Evolutionary conservation across 1,140 invertebrate genomes (phyloP), one percentile per base, ranked within the genome.

Genomic region (Camponotus pennsylvanicus): DNA sequence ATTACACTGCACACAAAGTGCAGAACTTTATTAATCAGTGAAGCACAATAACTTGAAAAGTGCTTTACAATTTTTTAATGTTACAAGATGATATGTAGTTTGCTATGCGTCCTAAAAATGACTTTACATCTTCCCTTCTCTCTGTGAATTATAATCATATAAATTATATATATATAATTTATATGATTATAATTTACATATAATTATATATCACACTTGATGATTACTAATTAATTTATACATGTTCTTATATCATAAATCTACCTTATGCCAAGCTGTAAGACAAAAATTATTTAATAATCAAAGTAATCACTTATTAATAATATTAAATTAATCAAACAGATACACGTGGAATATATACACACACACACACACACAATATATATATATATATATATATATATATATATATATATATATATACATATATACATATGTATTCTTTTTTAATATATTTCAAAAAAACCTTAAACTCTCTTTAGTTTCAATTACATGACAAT

Each of bases 21-120:
- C 77, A 70, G 64, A n/a, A 55, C 9, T 42, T 80, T 37, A 80
- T 80, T 69, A 27, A 69, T 52, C n/a, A 55, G 8, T 80, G 13
- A 55, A 79, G n/a, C 77, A 55, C 34, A 18, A 52, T 18, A 67
- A 78, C 4, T 79, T 9, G 75, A 6, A 7, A 66, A 52, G 40
- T 63, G 63, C 7, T 42, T 77, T 59, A 42, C 21, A 69, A 45
- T 45, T 18, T 42, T 71, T 55, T 45, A 52, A 37, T 6, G 13
- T 70, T 80, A 55, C 7, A 3, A 69, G 7, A 80, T 27, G 34
- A 21, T 3, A 37, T 6, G 45, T 3, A 61, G 27, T 55, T 71
- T 42, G 37, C 52, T 82, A 42, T 37, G 18, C n/a, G 8, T 69
- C 11, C 7, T 42, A 27, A 45, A 80, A 71, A 1, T n/a, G 3